phyloP scores from a whole-genome alignment of 2,888 invertebrate species.

The Baronia brevicornis region DNA sequence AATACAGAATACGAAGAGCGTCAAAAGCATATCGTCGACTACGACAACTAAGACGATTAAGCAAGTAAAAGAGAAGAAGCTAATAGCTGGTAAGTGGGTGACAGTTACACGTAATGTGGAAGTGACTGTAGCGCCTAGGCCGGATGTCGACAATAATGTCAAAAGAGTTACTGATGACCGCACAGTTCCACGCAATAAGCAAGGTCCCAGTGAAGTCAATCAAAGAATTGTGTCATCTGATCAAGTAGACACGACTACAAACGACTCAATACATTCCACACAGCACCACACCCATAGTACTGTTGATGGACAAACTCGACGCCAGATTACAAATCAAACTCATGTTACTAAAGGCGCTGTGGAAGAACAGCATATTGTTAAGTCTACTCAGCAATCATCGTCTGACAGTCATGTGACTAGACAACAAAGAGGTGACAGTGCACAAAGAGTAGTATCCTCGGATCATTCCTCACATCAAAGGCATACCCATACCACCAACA shows the following conservation, averaged over 20 bases:
- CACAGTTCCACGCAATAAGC: conserved; percentile 20
- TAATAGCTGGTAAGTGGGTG: conserved; percentile 64
- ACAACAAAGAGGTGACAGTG: conserved; percentile 28
- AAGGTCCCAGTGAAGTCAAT: conserved; percentile 7
- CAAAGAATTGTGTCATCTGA: conserved; percentile 13
- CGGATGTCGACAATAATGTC: conserved; percentile 25
- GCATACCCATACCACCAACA: background rate
- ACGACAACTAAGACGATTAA: conserved; percentile 74
- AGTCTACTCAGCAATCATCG: conserved; percentile 17
- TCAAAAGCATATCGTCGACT: conserved; percentile 47
- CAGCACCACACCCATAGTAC: conserved; percentile 13
- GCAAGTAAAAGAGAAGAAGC: conserved; percentile 74
- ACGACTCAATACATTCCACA: conserved; percentile 13
- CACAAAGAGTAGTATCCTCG: conserved; percentile 33
- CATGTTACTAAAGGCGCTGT: conserved; percentile 19
- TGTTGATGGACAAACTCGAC: conserved; percentile 12
- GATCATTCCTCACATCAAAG: conserved; percentile 25
- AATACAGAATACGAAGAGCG: conserved; percentile 40
- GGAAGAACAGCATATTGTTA: conserved; percentile 17
- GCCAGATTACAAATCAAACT: conserved; percentile 21
- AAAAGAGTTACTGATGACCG: conserved; percentile 18
- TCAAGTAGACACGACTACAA: conserved; percentile 7
- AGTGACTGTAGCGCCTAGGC: conserved; percentile 71
- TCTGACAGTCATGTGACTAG: conserved; percentile 17
- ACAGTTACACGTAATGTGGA: conserved; percentile 78